These are phyloP conservation scores for Euwallacea similis DNA, from an alignment of 1,140 invertebrate species.

Conservation along the genomic window DNA sequence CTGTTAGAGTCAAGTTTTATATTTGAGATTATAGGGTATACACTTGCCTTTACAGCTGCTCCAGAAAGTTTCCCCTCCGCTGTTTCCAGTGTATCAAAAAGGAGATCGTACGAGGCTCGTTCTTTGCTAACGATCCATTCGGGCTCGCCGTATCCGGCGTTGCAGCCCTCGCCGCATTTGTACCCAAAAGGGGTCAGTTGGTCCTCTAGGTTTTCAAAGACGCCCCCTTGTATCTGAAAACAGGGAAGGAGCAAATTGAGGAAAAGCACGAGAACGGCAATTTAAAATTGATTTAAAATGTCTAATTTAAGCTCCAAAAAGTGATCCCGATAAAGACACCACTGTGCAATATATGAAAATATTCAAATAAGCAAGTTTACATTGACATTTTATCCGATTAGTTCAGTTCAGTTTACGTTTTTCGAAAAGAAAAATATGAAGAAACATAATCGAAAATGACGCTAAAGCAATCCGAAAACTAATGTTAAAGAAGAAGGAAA, in stretches of 20 bases:
- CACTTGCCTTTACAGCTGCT: slow-evolving; percentile 75
- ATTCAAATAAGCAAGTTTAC: too few relatives aligned
- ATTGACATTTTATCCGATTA: too few relatives aligned
- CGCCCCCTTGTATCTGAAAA: slow-evolving; percentile 68
- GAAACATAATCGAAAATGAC: too few relatives aligned
- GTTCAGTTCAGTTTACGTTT: too few relatives aligned
- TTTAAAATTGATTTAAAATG: not conserved
- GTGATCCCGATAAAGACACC: too few relatives aligned
- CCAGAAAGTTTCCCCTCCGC: slow-evolving; percentile 93
- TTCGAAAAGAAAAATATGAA: too few relatives aligned
- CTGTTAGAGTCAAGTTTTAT: slow-evolving; percentile 1
- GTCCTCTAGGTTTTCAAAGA: slow-evolving; percentile 86
- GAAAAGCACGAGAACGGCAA: not conserved
- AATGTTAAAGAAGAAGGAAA: too few relatives aligned
- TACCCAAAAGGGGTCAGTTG: slow-evolving; percentile 92
- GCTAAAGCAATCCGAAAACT: too few relatives aligned
- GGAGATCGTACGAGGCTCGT: slow-evolving; percentile 79
- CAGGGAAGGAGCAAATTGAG: not conserved
- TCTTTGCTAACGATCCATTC: slow-evolving; percentile 97
- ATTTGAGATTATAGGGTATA: not conserved
- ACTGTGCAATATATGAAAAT: too few relatives aligned
- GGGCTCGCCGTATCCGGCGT: slow-evolving; percentile 90
- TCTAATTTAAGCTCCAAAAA: not conserved
- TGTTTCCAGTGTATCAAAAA: slow-evolving; percentile 84
- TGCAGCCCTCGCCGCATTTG: slow-evolving; percentile 92